A percentile compares a stretch with the other conserved stretches of the same genome.
Evolutionary conservation across 2,113 vertebrate genomes (phyloP).

Genomic region (Eclectus roratus): DNA sequence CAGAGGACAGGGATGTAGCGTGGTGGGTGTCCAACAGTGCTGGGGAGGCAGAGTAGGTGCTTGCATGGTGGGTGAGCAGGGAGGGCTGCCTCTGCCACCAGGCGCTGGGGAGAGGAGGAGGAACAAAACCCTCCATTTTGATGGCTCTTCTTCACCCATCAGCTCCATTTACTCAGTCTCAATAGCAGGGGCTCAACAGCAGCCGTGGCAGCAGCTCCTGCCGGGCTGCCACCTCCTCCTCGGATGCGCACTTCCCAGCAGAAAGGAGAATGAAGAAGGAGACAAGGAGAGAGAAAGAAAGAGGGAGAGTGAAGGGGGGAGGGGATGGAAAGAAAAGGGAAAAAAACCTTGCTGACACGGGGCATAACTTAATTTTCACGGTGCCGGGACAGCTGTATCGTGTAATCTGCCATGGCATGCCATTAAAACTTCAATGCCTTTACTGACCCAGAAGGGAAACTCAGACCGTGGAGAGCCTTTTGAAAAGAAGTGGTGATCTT

Average conservation of each 20-base stretch:
- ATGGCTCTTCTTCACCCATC: conserved; percentile 73
- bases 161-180: conserved; percentile 80
- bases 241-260: conserved; percentile 80
- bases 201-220: conserved; percentile 37
- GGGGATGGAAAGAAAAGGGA: conserved; percentile 74
- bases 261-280: conserved; percentile 60
- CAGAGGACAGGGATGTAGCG: rapidly evolving
- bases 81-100: background rate
- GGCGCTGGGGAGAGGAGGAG: conserved; percentile 13
- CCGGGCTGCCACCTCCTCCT: conserved; percentile 55
- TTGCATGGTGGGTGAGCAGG: background rate
- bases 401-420: conserved; percentile 99
- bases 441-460: conserved; percentile 98
- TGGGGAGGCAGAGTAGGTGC: background rate
- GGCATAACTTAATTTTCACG: conserved; percentile 99
- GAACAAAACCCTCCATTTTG: conserved; percentile 78
- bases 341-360: conserved; percentile 96
- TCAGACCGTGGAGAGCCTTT: conserved; percentile 89
- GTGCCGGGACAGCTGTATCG: conserved; percentile 98
- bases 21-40: rapidly evolving
- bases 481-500: conserved; percentile 93
- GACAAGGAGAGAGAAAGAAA: conserved; percentile 47
- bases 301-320: conserved; percentile 52
- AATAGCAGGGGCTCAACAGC: conserved; percentile 73
- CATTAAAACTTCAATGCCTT: conserved; percentile 99